Evolutionary conservation across 2,888 invertebrate species (phyloP).

Genomic region (Horisme vitalbata): DNA sequence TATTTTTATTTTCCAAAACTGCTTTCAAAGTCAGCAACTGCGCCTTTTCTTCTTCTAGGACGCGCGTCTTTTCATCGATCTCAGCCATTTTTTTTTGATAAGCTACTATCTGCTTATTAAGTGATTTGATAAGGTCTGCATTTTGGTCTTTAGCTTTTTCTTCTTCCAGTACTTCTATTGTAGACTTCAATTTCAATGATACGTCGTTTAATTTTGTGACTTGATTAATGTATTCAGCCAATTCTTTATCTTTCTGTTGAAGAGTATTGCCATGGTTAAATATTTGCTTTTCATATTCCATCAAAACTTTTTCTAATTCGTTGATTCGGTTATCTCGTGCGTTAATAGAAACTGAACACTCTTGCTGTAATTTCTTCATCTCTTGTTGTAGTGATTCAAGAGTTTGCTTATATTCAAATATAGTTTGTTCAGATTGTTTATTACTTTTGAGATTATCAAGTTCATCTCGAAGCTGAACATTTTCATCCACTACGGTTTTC

Average conservation of each 20-base stretch:
- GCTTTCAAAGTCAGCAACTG: slow-evolving; percentile 62
- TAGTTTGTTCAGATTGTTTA: slow-evolving; percentile 53
- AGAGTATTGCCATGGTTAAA: slow-evolving; percentile 65
- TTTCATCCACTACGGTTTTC: slow-evolving; percentile 66
- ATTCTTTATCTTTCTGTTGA: slow-evolving; percentile 74
- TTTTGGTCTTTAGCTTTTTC: slow-evolving; percentile 78
- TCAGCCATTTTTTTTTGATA: slow-evolving; percentile 69
- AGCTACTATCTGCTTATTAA: slow-evolving; percentile 78
- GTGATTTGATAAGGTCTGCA: slow-evolving; percentile 73
- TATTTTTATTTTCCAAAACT: slow-evolving; percentile 58
- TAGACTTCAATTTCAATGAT: slow-evolving; percentile 75
- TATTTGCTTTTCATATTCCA: slow-evolving; percentile 78
- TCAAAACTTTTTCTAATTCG: slow-evolving; percentile 74
- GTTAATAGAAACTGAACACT: slow-evolving; percentile 58
- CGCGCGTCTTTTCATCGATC: slow-evolving; percentile 63
- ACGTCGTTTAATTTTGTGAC: slow-evolving; percentile 79
- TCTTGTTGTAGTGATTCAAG: slow-evolving; percentile 60
- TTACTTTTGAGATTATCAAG: slow-evolving; percentile 52
- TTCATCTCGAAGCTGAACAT: slow-evolving; percentile 64
- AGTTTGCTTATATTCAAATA: slow-evolving; percentile 51
- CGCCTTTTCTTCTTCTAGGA: slow-evolving; percentile 71
- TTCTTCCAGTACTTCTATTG: slow-evolving; percentile 74
- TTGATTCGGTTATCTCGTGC: slow-evolving; percentile 71
- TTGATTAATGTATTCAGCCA: slow-evolving; percentile 77
- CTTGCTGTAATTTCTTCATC: slow-evolving; percentile 62